Evolutionary conservation across 1,140 invertebrate species (phyloP).

Genomic region (Gerris buenoi): DNA sequence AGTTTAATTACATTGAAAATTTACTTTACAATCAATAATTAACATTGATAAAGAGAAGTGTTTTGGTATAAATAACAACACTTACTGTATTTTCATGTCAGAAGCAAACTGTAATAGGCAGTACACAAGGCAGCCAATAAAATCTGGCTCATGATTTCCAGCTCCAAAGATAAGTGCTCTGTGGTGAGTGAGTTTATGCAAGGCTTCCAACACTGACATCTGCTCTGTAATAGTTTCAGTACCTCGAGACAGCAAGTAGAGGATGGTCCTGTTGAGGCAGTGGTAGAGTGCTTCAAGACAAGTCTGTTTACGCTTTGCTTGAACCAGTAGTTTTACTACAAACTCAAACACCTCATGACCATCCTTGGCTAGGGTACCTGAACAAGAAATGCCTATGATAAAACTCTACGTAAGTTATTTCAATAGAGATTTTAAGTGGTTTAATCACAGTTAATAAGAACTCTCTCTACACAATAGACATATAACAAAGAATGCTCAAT

Average conservation of each 20-base stretch:
- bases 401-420: too few species aligned
- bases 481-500: too few species aligned
- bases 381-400: too few species aligned
- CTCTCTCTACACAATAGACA: too few species aligned
- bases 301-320: slow-evolving; percentile 64
- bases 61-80: too few species aligned
- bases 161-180: slow-evolving; percentile 79
- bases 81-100: slow-evolving; percentile 64
- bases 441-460: too few species aligned
- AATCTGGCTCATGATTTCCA: slow-evolving; percentile 86
- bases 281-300: slow-evolving; percentile 76
- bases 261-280: slow-evolving; percentile 82
- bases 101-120: slow-evolving; percentile 86
- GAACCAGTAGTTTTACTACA: slow-evolving; percentile 77
- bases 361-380: slow-evolving; percentile 61
- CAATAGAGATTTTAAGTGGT: too few species aligned
- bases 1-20: too few species aligned
- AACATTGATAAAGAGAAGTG: too few species aligned
- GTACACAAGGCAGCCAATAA: slow-evolving; percentile 87
- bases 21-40: too few species aligned
- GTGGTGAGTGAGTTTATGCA: slow-evolving; percentile 82
- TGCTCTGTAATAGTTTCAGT: slow-evolving; percentile 79
- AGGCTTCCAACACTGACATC: slow-evolving; percentile 77
- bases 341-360: slow-evolving; percentile 92
- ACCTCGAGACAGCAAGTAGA: slow-evolving; percentile 81